Base-by-base conservation (phyloP, 1,140 invertebrate species). In the Drosophila ohnishii region DNA sequence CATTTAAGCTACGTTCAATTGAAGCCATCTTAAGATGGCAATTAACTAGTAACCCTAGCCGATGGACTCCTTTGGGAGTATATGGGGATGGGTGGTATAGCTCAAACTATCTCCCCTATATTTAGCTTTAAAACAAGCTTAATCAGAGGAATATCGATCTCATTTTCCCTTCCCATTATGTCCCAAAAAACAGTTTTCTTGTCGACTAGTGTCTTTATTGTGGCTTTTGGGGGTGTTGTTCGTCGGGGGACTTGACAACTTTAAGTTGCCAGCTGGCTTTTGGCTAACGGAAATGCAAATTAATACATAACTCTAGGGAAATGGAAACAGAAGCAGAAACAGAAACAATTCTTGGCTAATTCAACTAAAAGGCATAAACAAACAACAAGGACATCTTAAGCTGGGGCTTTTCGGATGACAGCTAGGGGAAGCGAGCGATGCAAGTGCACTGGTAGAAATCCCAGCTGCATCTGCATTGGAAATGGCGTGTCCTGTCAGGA, bases 311-410 rank as follows among this genome's bases (percentile, higher is more conserved):
- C 53, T 50, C 53, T 32, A 25, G 42, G 61, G 45, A 22, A 65
- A 47, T 35, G 50, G 47, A 66, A 47, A 28, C 13, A 5, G 22
- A 34, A 63, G 9, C 22, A 64, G 32, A 22, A 16, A 51, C 13
- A 55, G 35, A 60, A 73, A 67, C 73, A 73, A 66, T 61, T 60
- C 64, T 59, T 61, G 63, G 48, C 25, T 47, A 86, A 76, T 76
- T 81, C 70, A 63, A 86, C 76, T 69, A 75, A 80, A 78, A 67
- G 56, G 55, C 78, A 66, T 63, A 69, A 71, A 45, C 60, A 71
- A 78, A 75, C 53, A 82, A 67, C 83, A 78, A 75, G 85, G 53
- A 82, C 58, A 70, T 78, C 42, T 64, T 87, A 55, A 73, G 66
- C 81, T 69, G 60, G 48, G 45, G 82, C 63, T 39, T 47, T 58